Evolutionary conservation across 2,888 invertebrate species (phyloP), one percentile per base, ranked within the genome.

Genomic region (Cecidostiba fungosa): DNA sequence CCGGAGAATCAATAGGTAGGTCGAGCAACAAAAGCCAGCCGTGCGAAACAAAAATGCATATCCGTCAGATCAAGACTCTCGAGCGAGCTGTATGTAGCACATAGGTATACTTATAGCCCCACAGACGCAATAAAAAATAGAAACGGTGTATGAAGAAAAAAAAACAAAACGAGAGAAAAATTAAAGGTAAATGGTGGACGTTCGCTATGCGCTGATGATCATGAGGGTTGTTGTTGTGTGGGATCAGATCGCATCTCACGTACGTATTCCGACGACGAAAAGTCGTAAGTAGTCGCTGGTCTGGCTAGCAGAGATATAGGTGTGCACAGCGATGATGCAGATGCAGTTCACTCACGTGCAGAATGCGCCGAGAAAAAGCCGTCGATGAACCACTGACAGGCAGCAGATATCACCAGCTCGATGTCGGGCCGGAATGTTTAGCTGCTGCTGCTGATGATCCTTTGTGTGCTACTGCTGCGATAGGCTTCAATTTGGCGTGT

Each of bases 331-430:
- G 70, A 59, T 50, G 62, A 26, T 47, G 19, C 39, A 26, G 59
- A 70, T 76, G 69, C 50, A 26, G 69, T 54, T 19, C 19, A 86
- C 84, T 87, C 74, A 82, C 86, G 79, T 85, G 85, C 77, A 82
- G 70, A 84, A 47, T 54, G 62, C 66, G 84, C 72, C 62, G 54
- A 92, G 90, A 85, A 91, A 85, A 69, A 91, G 89, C 88, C 90
- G 81, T 90, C 89, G 47, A 90, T 85, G 78, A 92, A 87, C 90
- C 91, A 92, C 89, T 76, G 90, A 89, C 70, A 90, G 89, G 36
- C 54, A n/a, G 69, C 91, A 90, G 89, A 91, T 90, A 87, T 91
- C 66, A 47, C 74, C 77, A 62, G 26, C 62, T 36, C 54, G 77
- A 14, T 23, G 43, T 39, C 47, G 39, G 23, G 39, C 77, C 16